Base-by-base conservation (phyloP, 2,113 vertebrate genomes). In the Nycticebus coucang region DNA sequence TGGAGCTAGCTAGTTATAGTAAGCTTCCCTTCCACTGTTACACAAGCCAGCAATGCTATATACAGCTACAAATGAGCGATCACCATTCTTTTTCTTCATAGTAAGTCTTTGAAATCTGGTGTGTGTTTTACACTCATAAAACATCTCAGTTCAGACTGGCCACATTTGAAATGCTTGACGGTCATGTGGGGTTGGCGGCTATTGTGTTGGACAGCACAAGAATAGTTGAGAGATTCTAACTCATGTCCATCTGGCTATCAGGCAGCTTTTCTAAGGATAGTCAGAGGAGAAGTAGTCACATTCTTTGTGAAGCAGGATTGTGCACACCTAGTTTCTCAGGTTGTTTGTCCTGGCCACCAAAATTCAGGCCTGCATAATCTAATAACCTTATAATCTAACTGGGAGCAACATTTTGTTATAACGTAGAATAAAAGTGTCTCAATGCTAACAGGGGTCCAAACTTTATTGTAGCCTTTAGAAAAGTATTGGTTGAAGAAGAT, bases 401-500 rank as follows among this genome's bases (percentile, higher is more conserved):
- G 71, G 30, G 45, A 10, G 45, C 30, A 59, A 89, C 24, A 62
- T 75, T 85, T 88, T 64, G n/a, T 81, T 79, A 80, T 64, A 77
- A 60, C 35, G 59, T 75, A 89, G 72, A 92, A 80, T n/a, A 37
- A 37, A 91, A 57, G 45, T 37, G 4, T 87, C 81, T 89, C 60
- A 79, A 83, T 75, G 72, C 57, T 77, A 53, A 53, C 18, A 8
- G 37, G 11, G 15, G 45, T 41, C 80, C 13, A 62, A 91, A 57
- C 50, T 89, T 82, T 84, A 87, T 74, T 50, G 78, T n/a, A 37
- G 8, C 26, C 0, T 57, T 55, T 79, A n/a, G 21, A 55, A 79
- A 96, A 28, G 45, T 75, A 68, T 89, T 86, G 93, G 77, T 85
- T 62, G 28, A 68, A 90, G 62, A 78, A 82, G 72, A 50, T 88